These are phyloP conservation scores for Seira musarum DNA, from an alignment of 2,888 invertebrate genomes.

Conservation along the genomic window DNA sequence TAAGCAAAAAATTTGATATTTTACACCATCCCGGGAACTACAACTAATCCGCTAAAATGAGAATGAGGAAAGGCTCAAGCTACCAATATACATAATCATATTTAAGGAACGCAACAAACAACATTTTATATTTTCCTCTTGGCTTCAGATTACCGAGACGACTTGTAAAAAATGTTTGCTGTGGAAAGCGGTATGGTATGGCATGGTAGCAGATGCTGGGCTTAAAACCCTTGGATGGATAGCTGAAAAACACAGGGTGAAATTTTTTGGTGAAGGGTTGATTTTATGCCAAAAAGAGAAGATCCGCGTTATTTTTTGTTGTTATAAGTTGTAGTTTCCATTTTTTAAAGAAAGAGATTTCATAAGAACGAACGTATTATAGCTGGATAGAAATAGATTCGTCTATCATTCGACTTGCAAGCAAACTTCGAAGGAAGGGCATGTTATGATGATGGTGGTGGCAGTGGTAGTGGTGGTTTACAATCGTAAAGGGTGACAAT, in stretches of 20 bases:
- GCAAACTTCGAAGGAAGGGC: background rate
- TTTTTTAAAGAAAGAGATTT: too few relatives aligned
- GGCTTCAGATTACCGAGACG: too few relatives aligned
- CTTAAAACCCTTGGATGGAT: background rate
- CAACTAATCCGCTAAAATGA: background rate
- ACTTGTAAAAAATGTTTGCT: too few relatives aligned
- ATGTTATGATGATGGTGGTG: slow-evolving; percentile 29
- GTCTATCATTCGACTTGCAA: too few relatives aligned
- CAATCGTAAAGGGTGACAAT: slow-evolving; percentile 19
- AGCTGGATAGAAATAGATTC: too few relatives aligned
- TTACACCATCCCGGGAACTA: background rate
- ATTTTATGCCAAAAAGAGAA: slow-evolving; percentile 9
- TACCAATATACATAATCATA: background rate
- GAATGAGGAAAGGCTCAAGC: background rate
- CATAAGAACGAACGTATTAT: too few relatives aligned
- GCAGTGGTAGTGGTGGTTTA: background rate
- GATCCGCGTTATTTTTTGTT: background rate
- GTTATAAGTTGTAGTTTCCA: too few relatives aligned
- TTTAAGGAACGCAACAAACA: background rate
- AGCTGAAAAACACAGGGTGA: background rate
- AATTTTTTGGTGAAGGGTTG: background rate
- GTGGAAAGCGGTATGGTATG: background rate
- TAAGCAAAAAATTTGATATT: background rate
- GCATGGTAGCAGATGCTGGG: too few relatives aligned
- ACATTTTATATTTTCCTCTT: background rate